Percentiles rank a stretch among this genome's conserved stretches.
phyloP scores from a whole-genome alignment of 2,888 invertebrate species.

The Plebejus anna region DNA sequence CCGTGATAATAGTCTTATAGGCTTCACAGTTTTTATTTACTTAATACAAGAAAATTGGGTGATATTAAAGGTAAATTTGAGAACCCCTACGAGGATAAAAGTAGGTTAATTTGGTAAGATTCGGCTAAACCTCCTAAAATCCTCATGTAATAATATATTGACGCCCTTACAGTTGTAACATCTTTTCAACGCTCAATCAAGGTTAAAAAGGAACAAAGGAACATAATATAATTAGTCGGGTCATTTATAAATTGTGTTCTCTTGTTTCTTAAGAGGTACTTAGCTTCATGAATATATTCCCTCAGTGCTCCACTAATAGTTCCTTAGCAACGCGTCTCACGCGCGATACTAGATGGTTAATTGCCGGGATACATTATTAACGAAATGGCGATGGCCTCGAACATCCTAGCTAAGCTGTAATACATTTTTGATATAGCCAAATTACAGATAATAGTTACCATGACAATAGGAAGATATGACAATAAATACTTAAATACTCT shows the following conservation, averaged over 20 bases:
- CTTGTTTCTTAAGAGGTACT: constrained; percentile 5
- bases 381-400: constrained; percentile 12
- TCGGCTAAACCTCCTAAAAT: not conserved
- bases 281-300: constrained; percentile 25
- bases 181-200: not conserved
- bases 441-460: not conserved
- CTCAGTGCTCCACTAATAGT: constrained; percentile 20
- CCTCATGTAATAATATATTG: not conserved
- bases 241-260: constrained; percentile 1
- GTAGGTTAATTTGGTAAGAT: not conserved
- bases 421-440: constrained; percentile 16
- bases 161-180: not conserved
- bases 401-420: not conserved
- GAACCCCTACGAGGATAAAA: not conserved
- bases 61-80: not conserved
- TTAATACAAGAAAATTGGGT: no score
- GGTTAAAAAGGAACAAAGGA: not conserved
- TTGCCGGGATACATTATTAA: constrained; percentile 18
- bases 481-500: not conserved
- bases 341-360: constrained; percentile 23
- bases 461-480: not conserved
- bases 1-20: no score
- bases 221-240: not conserved
- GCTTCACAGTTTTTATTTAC: no score
- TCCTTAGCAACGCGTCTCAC: constrained; percentile 23